A percentile compares a stretch with the other conserved stretches of the same genome.
These are phyloP conservation scores for Antheraea assamensis DNA, from an alignment of 2,888 invertebrate genomes.

Conservation along the genomic window DNA sequence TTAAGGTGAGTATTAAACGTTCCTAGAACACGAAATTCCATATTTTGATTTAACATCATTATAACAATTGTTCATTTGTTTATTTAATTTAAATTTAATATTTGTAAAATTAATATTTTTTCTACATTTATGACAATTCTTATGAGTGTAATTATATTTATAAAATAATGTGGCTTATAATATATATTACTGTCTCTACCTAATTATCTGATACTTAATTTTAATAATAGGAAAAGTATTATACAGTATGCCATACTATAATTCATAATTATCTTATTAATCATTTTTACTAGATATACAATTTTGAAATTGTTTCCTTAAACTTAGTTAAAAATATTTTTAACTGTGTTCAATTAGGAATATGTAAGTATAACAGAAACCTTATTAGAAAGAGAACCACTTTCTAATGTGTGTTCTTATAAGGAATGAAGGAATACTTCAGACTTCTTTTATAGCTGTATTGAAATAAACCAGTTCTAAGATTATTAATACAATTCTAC, in stretches of 20 bases:
- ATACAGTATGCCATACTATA: neutral
- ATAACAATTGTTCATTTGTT: neutral
- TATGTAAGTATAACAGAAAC: constrained; percentile 12
- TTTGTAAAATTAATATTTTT: neutral
- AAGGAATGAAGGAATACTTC: constrained; percentile 40
- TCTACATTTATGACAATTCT: neutral
- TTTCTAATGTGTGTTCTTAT: constrained; percentile 52
- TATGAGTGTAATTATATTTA: neutral
- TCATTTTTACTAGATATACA: neutral
- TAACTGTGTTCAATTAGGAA: neutral
- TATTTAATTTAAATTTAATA: neutral
- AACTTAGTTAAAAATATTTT: neutral
- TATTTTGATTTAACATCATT: neutral
- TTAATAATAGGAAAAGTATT: neutral
- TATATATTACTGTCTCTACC: neutral
- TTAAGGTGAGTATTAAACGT: neutral
- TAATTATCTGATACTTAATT: neutral
- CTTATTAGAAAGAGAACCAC: constrained; percentile 27
- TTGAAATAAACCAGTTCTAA: neutral
- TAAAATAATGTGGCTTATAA: neutral
- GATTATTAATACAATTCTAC: constrained; percentile 2
- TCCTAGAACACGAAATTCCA: neutral
- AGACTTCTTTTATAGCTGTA: constrained; percentile 1
- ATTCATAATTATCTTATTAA: neutral
- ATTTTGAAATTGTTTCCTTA: neutral